These are phyloP conservation scores for Bombus consobrinus DNA, from an alignment of 1,140 invertebrate genomes.

Conservation along the genomic window DNA sequence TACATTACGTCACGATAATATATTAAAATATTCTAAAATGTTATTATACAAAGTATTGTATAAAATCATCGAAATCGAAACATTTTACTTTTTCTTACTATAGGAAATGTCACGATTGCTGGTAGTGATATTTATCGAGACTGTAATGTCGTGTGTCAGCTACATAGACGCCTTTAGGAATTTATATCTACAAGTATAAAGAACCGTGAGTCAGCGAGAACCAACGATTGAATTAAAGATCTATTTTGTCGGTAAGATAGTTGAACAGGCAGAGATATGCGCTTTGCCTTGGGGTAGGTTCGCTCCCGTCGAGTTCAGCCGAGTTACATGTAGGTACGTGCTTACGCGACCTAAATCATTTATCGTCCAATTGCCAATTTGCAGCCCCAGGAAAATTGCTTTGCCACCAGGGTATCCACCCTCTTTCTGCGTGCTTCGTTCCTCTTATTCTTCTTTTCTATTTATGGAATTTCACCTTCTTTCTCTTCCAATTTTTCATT, in stretches of 20 bases:
- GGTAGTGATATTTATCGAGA: too few relatives aligned
- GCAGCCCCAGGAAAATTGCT: constrained; percentile 67
- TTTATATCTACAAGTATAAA: not conserved
- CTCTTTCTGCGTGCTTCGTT: constrained; percentile 34
- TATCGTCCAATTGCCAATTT: constrained; percentile 70
- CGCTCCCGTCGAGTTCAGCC: constrained; percentile 30
- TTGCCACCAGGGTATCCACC: constrained; percentile 40
- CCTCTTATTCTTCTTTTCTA: constrained; percentile 34
- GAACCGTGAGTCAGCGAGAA: constrained; percentile 38
- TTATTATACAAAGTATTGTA: not conserved
- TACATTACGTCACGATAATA: not conserved
- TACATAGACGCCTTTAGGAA: not conserved
- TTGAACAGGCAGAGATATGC: constrained; percentile 47
- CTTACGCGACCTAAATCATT: constrained; percentile 65
- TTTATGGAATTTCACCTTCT: not conserved
- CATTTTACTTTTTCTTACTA: not conserved
- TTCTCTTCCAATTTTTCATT: not conserved
- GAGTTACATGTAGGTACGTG: constrained; percentile 32
- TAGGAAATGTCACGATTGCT: not conserved
- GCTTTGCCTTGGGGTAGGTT: constrained; percentile 64
- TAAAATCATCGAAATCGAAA: not conserved
- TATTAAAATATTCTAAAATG: not conserved
- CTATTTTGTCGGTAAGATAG: constrained; percentile 67
- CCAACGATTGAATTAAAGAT: constrained; percentile 66
- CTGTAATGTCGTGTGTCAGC: not conserved